A percentile compares a stretch with the other conserved stretches of the same genome.
Evolutionary conservation across 2,888 invertebrate species (phyloP).

Genomic region (Spodoptera littoralis): DNA sequence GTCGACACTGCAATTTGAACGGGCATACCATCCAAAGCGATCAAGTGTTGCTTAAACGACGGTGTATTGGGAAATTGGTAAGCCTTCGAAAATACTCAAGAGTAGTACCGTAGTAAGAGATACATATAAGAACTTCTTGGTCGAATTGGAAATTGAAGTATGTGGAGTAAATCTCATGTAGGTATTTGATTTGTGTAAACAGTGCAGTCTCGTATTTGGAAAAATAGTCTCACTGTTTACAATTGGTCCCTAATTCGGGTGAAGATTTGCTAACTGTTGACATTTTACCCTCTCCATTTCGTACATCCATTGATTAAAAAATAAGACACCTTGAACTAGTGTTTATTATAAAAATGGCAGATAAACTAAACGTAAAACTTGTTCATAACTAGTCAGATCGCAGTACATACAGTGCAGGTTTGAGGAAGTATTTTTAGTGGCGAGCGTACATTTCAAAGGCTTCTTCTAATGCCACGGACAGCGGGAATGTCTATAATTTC

Average conservation of each 20-base stretch:
- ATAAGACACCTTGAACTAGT: neutral
- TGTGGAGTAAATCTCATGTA: no score
- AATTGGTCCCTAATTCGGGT: no score
- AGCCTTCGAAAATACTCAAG: constrained; percentile 26
- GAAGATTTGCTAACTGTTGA: no score
- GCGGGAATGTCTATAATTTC: constrained; percentile 31
- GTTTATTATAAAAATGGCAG: constrained; percentile 24
- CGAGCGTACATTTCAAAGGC: constrained; percentile 61
- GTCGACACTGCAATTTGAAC: constrained; percentile 33
- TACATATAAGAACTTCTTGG: neutral
- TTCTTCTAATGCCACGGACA: constrained; percentile 61
- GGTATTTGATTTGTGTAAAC: no score
- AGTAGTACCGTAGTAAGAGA: no score
- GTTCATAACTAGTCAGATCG: constrained; percentile 18
- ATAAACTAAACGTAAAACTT: constrained; percentile 38
- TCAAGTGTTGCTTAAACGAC: constrained; percentile 29
- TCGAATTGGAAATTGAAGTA: no score
- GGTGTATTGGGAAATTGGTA: constrained; percentile 32
- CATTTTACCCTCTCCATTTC: no score
- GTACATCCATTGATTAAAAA: neutral
- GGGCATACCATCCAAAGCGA: constrained; percentile 33
- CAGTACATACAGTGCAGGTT: constrained; percentile 28
- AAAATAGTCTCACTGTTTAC: no score
- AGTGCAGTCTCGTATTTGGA: no score
- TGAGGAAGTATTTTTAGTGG: constrained; percentile 62